Conservation (phyloP, 1,140 invertebrate species). For the Proctacanthus coquilletti region DNA sequence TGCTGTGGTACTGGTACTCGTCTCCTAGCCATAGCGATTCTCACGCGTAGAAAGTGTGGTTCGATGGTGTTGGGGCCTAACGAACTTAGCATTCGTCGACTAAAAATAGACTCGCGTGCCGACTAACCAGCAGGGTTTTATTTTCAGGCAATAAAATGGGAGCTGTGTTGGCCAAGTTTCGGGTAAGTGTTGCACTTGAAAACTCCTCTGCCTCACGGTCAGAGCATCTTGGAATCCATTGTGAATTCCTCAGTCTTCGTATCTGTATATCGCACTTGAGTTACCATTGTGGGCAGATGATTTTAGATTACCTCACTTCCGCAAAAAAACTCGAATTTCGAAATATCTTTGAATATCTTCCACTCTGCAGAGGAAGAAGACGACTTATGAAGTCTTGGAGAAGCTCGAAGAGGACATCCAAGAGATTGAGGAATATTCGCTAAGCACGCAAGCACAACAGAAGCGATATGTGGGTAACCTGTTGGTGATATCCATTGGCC, state of each 20-base stretch:
- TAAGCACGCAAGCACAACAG: slow-evolving; percentile 60
- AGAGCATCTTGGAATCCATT: not conserved
- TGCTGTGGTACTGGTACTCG: no score
- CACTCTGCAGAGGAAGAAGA: slow-evolving; percentile 63
- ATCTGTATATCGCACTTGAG: slow-evolving; percentile 2
- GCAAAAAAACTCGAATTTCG: not conserved
- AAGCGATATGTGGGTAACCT: slow-evolving; percentile 64
- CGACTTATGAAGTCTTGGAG: slow-evolving; percentile 59
- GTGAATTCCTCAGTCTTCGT: slow-evolving; percentile 4
- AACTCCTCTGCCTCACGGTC: slow-evolving; percentile 2
- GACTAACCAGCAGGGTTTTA: no score
- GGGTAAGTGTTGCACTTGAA: slow-evolving; percentile 8
- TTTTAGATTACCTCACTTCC: not conserved
- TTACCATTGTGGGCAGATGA: slow-evolving; percentile 12
- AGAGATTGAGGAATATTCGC: slow-evolving; percentile 60
- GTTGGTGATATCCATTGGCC: slow-evolving; percentile 59
- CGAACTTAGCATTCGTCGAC: no score
- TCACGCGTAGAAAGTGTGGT: no score
- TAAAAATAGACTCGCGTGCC: no score
- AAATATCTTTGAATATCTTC: slow-evolving; percentile 1
- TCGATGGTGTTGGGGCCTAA: no score
- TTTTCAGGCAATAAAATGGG: no score
- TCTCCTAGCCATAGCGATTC: no score
- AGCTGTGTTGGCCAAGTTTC: slow-evolving; percentile 10
- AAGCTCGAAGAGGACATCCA: slow-evolving; percentile 65